phyloP scores from a whole-genome alignment of 2,888 invertebrate species.

The Odontocolon sp. region DNA sequence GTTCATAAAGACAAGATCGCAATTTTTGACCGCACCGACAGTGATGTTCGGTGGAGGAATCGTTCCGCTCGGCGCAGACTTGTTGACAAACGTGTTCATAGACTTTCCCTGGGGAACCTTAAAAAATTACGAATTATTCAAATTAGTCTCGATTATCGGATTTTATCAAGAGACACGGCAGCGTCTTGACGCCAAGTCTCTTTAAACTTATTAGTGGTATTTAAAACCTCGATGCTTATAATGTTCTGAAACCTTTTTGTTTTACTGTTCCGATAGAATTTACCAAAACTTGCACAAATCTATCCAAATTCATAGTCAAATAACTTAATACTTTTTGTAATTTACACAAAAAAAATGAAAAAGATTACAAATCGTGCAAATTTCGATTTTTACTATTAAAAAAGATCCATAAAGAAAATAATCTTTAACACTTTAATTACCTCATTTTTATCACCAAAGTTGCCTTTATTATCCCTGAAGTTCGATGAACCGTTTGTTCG shows the following conservation, averaged over 20 bases:
- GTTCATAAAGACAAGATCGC: conserved; percentile 70
- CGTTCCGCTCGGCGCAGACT: conserved; percentile 4
- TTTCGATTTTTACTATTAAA: background rate
- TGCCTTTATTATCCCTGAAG: conserved; percentile 43
- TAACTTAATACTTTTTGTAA: too few species aligned
- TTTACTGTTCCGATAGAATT: too few species aligned
- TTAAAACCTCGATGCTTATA: too few species aligned
- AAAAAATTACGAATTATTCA: background rate
- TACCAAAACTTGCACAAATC: too few species aligned
- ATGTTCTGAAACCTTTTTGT: too few species aligned
- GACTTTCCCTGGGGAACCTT: conserved; percentile 4
- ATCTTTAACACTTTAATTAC: background rate
- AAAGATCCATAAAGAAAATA: background rate
- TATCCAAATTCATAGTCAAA: too few species aligned
- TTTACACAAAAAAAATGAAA: too few species aligned
- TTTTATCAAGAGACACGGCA: too few species aligned
- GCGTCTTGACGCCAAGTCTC: too few species aligned
- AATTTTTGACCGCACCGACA: conserved; percentile 69
- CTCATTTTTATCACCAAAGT: conserved; percentile 36
- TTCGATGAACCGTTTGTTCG: conserved; percentile 38
- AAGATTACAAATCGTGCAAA: too few species aligned
- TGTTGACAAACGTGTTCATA: conserved; percentile 33
- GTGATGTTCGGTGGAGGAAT: conserved; percentile 67
- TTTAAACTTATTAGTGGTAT: too few species aligned
- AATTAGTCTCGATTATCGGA: too few species aligned